Percentiles rank a stretch among this genome's conserved stretches.
These are phyloP conservation scores for Apostichopus parvimensis DNA, from an alignment of 35 echinoderm and acorn worm species.

Conservation along the genomic window DNA sequence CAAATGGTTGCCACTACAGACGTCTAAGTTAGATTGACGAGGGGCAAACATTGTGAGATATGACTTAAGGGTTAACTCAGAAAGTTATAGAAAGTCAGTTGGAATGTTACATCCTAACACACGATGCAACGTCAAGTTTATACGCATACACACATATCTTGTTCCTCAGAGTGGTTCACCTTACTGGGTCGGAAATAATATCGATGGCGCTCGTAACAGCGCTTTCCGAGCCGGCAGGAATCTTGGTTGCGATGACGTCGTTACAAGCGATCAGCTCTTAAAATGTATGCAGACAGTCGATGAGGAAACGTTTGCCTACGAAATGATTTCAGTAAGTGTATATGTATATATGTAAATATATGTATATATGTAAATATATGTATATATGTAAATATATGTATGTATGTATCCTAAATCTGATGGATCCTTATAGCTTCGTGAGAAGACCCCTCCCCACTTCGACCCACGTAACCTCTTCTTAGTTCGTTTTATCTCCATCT, in stretches of 20 bases:
- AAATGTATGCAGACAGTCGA: slow-evolving; percentile 12
- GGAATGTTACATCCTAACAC: background rate
- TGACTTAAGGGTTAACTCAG: too few species aligned
- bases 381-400: too few species aligned
- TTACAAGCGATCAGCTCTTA: slow-evolving; percentile 26
- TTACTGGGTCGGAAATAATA: slow-evolving; percentile 38
- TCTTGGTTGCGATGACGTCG: slow-evolving; percentile 14
- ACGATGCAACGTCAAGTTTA: background rate
- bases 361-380: too few species aligned
- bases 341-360: too few species aligned
- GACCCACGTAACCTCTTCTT: too few species aligned
- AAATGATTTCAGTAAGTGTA: slow-evolving; percentile 38
- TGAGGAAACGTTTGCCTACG: slow-evolving; percentile 1
- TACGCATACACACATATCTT: background rate
- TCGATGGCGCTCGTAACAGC: background rate
- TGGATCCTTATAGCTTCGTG: too few species aligned
- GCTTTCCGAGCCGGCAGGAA: slow-evolving; percentile 25
- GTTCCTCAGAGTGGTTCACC: slow-evolving; percentile 41
- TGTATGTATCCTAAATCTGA: too few species aligned
- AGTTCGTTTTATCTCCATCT: too few species aligned
- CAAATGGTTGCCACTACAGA: too few species aligned
- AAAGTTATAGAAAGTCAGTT: background rate
- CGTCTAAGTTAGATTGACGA: too few species aligned
- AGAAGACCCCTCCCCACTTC: too few species aligned
- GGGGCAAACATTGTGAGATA: too few species aligned